These are phyloP conservation scores for Coregonus sp. DNA, from an alignment of 2,797 vertebrate species.

Conservation along the genomic window DNA sequence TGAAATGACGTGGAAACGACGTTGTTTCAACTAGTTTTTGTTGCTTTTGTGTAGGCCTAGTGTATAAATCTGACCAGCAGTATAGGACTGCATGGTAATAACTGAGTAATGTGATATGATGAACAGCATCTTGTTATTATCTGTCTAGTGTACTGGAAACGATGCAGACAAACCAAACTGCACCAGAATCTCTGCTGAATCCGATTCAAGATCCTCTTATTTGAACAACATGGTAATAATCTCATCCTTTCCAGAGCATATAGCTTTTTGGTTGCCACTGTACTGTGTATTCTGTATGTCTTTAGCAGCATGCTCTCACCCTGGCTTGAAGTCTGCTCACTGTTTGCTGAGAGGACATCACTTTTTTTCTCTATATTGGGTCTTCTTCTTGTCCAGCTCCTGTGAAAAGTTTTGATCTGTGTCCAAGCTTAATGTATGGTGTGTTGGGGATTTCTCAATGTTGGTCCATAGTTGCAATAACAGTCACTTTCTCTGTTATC, in stretches of 20 bases:
- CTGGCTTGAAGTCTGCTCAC: conserved; percentile 16
- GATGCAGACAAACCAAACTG: conserved; percentile 73
- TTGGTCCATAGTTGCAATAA: background rate
- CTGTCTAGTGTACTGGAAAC: conserved; percentile 71
- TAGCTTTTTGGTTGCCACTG: background rate
- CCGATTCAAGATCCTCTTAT: conserved; percentile 51
- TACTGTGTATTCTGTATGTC: background rate
- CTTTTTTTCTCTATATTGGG: no score
- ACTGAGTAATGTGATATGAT: conserved; percentile 6
- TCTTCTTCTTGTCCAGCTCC: no score
- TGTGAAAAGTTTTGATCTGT: no score
- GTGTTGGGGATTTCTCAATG: conserved; percentile 37
- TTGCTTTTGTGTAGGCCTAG: background rate
- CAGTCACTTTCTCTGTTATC: conserved; percentile 44
- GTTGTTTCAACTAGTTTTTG: no score
- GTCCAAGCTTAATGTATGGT: no score
- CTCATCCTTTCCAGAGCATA: conserved; percentile 33
- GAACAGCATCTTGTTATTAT: conserved; percentile 40
- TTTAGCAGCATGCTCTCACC: background rate
- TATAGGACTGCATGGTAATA: background rate
- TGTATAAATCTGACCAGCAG: background rate
- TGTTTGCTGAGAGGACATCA: no score
- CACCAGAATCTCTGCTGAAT: conserved; percentile 59
- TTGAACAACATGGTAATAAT: conserved; percentile 49
- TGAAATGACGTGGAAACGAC: no score